phyloP scores from a whole-genome alignment of 2,797 vertebrate species.

The Dermochelys coriacea region DNA sequence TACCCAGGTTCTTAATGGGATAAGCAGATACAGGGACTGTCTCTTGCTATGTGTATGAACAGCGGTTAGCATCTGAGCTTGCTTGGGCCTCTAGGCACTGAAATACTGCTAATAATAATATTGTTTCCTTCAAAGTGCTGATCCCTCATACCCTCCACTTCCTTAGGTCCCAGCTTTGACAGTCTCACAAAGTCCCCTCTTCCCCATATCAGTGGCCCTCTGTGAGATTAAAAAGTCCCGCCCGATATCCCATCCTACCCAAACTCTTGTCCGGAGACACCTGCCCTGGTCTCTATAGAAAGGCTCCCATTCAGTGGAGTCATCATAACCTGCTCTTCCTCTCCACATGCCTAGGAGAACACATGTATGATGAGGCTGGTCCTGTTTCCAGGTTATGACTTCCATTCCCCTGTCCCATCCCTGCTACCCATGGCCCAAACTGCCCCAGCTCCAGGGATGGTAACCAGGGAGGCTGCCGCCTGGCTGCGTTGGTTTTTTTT shows the following conservation, averaged over 20 bases:
- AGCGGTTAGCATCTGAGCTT: too few relatives aligned
- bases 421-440: neutral
- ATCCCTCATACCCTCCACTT: neutral
- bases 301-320: neutral
- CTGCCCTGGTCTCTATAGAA: neutral
- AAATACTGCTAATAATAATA: neutral
- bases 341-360: neutral
- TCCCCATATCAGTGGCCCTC: too few relatives aligned
- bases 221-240: neutral
- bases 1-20: too few relatives aligned
- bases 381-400: constrained; percentile 17
- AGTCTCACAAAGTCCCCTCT: too few relatives aligned
- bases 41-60: too few relatives aligned
- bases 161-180: neutral
- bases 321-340: neutral
- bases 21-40: too few relatives aligned
- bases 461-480: constrained; percentile 65
- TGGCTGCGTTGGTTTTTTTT: constrained; percentile 68
- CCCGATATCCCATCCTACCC: neutral
- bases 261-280: neutral
- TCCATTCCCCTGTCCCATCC: constrained; percentile 30
- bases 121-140: neutral
- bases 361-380: constrained; percentile 51
- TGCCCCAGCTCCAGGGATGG: neutral
- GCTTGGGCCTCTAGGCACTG: too few relatives aligned